Evolutionary conservation across 2,113 vertebrate genomes (phyloP), one percentile per base, ranked within the genome.

Genomic region (Limanda limanda): DNA sequence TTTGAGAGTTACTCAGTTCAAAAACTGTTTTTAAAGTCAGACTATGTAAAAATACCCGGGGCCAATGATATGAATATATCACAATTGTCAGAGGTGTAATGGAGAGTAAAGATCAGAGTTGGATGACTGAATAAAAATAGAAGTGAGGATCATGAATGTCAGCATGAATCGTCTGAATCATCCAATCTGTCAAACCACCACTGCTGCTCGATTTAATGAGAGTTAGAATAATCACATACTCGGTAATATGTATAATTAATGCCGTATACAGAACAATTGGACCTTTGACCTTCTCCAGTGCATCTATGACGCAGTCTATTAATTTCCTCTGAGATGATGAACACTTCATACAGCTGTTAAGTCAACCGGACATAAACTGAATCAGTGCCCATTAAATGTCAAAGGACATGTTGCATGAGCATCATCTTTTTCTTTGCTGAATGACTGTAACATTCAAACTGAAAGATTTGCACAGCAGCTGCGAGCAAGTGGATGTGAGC

Each of bases 301-400:
- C 42, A 12, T 52, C 6, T 24, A 8, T 23, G n/a, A 68, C 9
- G 18, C n/a, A 35, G 40, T 23, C 12, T 25, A 31, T 72, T 82
- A 24, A 56, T 5, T 27, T 23, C 40, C 27, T 45, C 40, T 5
- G 56, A n/a, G 57, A 65, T n/a, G 35, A 52, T 5, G 14, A 69
- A 60, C 5, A 24, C 11, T 54, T 4, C 55, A 12, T 48, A 37
- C 27, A 42, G 31, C 57, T 55, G 51, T 31, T 62, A n/a, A 75
- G n/a, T 66, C 55, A 70, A 35, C 20, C 18, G 4, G 3, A 64
- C 55, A 59, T 24, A 69, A 37, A 48, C 35, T 45, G 21, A 60
- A 45, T n/a, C 23, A 13, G 25, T 62, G 37, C 35, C 59, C 64
- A 58, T 78, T 66, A 54, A 77, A 68, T 75, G n/a, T 20, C 56